Evolutionary conservation across 1,140 invertebrate genomes (phyloP).

Genomic region (Branchinecta lynchi): DNA sequence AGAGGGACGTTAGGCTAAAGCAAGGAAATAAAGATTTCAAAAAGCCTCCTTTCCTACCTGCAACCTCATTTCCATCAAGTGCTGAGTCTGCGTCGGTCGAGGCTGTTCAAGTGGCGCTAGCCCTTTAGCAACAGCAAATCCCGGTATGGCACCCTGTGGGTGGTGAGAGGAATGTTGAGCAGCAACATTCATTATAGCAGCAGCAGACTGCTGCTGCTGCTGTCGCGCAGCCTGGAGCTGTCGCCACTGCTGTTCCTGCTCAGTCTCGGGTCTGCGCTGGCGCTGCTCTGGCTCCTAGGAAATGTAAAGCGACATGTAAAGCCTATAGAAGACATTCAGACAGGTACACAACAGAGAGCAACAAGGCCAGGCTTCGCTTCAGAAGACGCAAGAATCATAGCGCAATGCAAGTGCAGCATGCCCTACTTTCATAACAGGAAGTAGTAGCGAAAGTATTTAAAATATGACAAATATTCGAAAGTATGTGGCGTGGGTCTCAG

Average conservation of each 20-base stretch:
- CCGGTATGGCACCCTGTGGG: constrained; percentile 40
- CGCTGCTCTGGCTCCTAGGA: not conserved
- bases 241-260: constrained; percentile 74
- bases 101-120: not conserved
- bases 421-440: too few relatives aligned
- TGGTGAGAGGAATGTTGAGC: constrained; percentile 33
- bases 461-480: too few relatives aligned
- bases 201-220: constrained; percentile 59
- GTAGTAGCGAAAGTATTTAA: too few relatives aligned
- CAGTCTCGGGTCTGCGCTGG: constrained; percentile 40
- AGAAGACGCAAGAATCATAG: too few relatives aligned
- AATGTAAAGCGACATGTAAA: too few relatives aligned
- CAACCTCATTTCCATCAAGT: not conserved
- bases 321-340: too few relatives aligned
- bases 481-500: too few relatives aligned
- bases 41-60: not conserved
- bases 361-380: too few relatives aligned
- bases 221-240: constrained; percentile 60
- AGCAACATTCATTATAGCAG: constrained; percentile 38
- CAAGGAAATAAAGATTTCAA: too few relatives aligned
- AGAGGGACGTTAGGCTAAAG: too few relatives aligned
- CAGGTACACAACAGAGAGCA: too few relatives aligned
- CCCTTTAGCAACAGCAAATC: not conserved
- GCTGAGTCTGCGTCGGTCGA: not conserved
- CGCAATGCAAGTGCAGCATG: too few relatives aligned